Base-by-base conservation (phyloP, 2,797 vertebrate species). In the Adrianichthys oophorus region DNA sequence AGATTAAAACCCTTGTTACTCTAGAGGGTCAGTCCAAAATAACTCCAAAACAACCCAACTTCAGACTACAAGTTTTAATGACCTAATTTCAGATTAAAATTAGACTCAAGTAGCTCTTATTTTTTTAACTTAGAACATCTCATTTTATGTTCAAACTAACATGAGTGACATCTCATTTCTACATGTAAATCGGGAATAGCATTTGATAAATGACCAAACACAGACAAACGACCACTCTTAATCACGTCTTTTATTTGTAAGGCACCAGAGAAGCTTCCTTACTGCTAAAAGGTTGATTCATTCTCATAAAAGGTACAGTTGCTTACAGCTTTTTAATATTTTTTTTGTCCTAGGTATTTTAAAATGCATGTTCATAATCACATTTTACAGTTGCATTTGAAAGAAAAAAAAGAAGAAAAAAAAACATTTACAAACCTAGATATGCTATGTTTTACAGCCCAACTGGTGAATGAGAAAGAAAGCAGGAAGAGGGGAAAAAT, bases 201-300 rank as follows among this genome's bases (percentile, higher is more conserved):
- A 3, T 32, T 2, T 32, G 32, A 32, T 32, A 1, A 5, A 41
- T 1, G 12, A 62, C 41, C 18, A 48, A 42, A 13, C 44, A 52
- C 15, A 53, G 16, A 80, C 67, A 68, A 62, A 55, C 15, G 55
- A 53, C 18, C 68, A 59, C 62, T 87, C 79, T 91, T 89, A 89
- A 90, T 89, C 89, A 90, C 84, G 51, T 91, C 87, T 86, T 93
- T 93, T 92, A 93, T 93, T 93, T 91, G 92, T 92, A 93, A 93
- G 92, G 92, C 92, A 93, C 92, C 90, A 90, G 90, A 93, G 91
- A 91, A 90, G 89, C 90, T 93, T 92, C 92, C 92, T 93, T 93
- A 93, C 92, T 89, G 90, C 90, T 90, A 90, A 92, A 92, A 88
- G 83, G 76, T 85, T 83, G 85, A 90, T 91, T 91, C 87, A 85